phyloP scores from a whole-genome alignment of 2,797 vertebrate species.

The Lacerta agilis region DNA sequence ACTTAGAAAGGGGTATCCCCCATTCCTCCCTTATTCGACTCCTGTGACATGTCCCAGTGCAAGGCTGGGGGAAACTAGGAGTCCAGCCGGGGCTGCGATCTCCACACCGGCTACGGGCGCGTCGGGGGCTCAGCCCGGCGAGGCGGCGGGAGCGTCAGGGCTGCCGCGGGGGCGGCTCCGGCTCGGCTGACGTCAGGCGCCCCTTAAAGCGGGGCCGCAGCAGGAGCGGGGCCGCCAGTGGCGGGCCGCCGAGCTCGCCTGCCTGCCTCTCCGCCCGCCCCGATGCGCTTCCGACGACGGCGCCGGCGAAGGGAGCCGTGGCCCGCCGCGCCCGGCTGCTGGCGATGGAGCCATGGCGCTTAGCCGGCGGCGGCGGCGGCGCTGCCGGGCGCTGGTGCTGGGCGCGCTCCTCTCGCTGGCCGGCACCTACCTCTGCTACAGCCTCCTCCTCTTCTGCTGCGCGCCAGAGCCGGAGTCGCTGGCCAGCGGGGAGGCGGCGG shows the following conservation, averaged over 20 bases:
- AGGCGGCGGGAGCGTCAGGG: background rate
- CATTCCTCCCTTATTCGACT: no score
- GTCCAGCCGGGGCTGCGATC: background rate
- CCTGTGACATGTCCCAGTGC: no score
- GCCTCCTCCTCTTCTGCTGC: slow-evolving; percentile 86
- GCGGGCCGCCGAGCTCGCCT: slow-evolving; percentile 29
- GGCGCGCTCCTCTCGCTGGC: slow-evolving; percentile 91
- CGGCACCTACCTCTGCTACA: slow-evolving; percentile 91
- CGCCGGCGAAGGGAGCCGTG: slow-evolving; percentile 57
- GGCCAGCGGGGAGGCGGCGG: background rate
- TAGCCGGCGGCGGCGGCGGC: slow-evolving; percentile 14
- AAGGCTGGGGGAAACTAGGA: background rate
- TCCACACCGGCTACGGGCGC: background rate
- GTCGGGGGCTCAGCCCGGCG: background rate
- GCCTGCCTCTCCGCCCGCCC: slow-evolving; percentile 58
- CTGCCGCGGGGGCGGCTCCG: slow-evolving; percentile 21
- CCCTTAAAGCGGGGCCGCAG: slow-evolving; percentile 81
- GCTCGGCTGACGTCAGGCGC: slow-evolving; percentile 86
- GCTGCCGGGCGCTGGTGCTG: slow-evolving; percentile 84
- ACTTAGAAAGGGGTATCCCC: no score
- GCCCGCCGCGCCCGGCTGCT: slow-evolving; percentile 34
- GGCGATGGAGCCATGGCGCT: slow-evolving; percentile 41
- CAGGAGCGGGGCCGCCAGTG: slow-evolving; percentile 51
- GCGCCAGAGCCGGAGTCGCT: slow-evolving; percentile 43
- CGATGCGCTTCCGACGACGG: slow-evolving; percentile 34